Conservation (phyloP, 2,888 invertebrate genomes). For the Eristalis tenax region DNA sequence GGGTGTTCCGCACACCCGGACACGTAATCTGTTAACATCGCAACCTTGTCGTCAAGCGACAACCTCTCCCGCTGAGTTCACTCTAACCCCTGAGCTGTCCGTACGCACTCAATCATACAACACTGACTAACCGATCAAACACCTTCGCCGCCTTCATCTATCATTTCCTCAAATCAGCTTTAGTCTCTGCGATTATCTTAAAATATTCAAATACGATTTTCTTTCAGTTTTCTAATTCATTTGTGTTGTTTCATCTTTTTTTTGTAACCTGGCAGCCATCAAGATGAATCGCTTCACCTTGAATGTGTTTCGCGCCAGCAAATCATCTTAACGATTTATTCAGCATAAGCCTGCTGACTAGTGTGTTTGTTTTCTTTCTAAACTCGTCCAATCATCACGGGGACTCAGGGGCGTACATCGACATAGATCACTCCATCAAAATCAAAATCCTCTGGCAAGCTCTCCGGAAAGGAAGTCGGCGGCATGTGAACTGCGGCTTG, state of each 20-base stretch:
- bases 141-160: neutral
- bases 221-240: neutral
- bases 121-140: neutral
- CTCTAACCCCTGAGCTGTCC: neutral
- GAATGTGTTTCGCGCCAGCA: constrained; percentile 28
- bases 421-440: neutral
- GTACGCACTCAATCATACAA: neutral
- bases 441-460: neutral
- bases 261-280: constrained; percentile 28
- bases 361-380: neutral
- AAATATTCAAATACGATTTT: constrained; percentile 22
- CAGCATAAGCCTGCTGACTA: neutral
- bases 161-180: constrained; percentile 5
- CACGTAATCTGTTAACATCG: neutral
- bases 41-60: neutral
- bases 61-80: neutral
- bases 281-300: constrained; percentile 56
- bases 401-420: neutral
- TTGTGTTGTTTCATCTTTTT: neutral
- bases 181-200: constrained; percentile 12
- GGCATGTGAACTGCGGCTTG: neutral
- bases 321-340: constrained; percentile 48
- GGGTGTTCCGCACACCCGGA: neutral
- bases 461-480: neutral
- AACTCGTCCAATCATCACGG: no score